A percentile compares a stretch with the other conserved stretches of the same genome.
Conservation (phyloP, 2,797 vertebrate species). For the Heliangelus exortis region DNA sequence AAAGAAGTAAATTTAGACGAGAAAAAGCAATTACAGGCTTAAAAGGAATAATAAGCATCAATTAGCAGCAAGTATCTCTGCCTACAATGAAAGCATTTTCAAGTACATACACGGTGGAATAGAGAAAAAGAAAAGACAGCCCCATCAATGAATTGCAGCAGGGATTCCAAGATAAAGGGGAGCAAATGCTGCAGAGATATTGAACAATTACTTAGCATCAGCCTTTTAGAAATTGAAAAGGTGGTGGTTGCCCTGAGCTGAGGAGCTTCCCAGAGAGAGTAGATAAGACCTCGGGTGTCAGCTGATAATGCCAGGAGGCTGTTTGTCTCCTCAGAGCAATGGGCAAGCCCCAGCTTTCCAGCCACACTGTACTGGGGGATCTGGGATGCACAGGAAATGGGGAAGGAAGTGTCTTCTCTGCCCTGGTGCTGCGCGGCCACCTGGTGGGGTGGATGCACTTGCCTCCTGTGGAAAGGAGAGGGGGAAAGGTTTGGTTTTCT, state of each 20-base stretch:
- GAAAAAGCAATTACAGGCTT: constrained; percentile 74
- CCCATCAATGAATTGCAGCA: constrained; percentile 48
- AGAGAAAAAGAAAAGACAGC: constrained; percentile 39
- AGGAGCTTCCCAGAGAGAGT: constrained; percentile 9
- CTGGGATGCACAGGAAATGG: not conserved
- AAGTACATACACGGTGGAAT: constrained; percentile 52
- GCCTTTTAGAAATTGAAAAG: constrained; percentile 54
- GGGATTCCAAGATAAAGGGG: constrained; percentile 70
- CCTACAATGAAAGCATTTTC: constrained; percentile 68
- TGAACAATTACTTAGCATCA: constrained; percentile 59
- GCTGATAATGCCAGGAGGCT: not conserved
- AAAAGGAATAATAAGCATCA: constrained; percentile 75
- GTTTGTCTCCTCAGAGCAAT: not conserved
- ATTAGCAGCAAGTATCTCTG: constrained; percentile 72
- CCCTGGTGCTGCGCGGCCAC: not conserved
- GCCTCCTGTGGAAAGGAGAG: not conserved
- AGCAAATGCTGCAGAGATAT: constrained; percentile 44
- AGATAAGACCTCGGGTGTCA: not conserved
- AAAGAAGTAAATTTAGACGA: constrained; percentile 65
- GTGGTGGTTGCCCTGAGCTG: constrained; percentile 2
- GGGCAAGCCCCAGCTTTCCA: too few species aligned
- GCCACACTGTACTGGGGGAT: too few species aligned
- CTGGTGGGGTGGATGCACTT: not conserved
- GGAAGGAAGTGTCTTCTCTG: not conserved
- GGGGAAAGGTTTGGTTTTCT: not conserved